Percentiles rank a stretch among this genome's conserved stretches.
Conservation (phyloP, 1,140 invertebrate species). For the Scaptomyza pallida region DNA sequence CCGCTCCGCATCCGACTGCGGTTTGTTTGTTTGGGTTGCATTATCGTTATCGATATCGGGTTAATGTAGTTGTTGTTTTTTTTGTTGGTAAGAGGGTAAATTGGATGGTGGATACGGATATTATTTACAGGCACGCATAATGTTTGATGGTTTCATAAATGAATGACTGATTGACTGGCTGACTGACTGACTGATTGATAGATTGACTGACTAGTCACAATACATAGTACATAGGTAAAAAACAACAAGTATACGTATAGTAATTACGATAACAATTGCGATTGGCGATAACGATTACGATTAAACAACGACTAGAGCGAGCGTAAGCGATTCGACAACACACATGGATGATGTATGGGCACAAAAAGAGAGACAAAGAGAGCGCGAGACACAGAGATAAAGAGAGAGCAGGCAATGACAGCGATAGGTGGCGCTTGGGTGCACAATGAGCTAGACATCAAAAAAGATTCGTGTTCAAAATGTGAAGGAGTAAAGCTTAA, state of each 20-base stretch:
- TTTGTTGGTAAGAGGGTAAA: constrained; percentile 54
- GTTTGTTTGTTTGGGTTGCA: constrained; percentile 25
- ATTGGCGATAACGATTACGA: constrained; percentile 55
- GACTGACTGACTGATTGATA: constrained; percentile 17
- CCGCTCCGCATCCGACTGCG: constrained; percentile 92
- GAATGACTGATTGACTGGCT: constrained; percentile 51
- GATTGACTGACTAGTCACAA: constrained; percentile 56
- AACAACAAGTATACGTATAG: constrained; percentile 63
- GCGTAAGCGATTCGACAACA: constrained; percentile 42
- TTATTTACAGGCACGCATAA: constrained; percentile 73
- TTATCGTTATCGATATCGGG: constrained; percentile 40
- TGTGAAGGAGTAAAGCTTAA: constrained; percentile 21
- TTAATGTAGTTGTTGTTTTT: constrained; percentile 32
- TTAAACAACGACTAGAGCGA: constrained; percentile 65
- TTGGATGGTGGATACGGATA: constrained; percentile 78
- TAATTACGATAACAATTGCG: constrained; percentile 37
- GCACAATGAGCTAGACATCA: constrained; percentile 33
- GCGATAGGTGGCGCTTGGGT: constrained; percentile 44
- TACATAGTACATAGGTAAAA: constrained; percentile 40
- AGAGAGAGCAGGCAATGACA: constrained; percentile 37
- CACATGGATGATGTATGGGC: constrained; percentile 2
- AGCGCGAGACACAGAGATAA: not conserved
- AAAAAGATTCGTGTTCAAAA: not conserved
- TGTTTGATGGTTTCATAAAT: constrained; percentile 63
- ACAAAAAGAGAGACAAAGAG: constrained; percentile 12